Percentiles rank a stretch among this genome's conserved stretches.
These are phyloP conservation scores for Grallaria varia DNA, from an alignment of 2,113 vertebrate genomes.

Conservation along the genomic window DNA sequence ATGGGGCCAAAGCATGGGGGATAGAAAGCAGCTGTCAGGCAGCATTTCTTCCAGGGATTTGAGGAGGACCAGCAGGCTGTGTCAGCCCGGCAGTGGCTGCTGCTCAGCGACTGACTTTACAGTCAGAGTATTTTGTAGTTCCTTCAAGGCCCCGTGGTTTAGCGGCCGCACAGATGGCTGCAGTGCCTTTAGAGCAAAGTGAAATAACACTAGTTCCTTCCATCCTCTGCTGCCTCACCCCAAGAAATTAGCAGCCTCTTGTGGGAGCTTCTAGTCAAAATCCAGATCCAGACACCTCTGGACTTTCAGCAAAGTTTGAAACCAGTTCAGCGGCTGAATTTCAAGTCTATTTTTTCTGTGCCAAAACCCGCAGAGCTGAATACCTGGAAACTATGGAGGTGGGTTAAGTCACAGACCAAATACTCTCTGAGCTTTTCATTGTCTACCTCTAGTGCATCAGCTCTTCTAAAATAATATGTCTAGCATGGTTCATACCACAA, in stretches of 20 bases:
- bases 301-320: constrained; percentile 33
- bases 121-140: not conserved
- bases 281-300: not conserved
- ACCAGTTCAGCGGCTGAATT: constrained; percentile 22
- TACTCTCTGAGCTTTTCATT: not conserved
- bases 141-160: constrained; percentile 9
- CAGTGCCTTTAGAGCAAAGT: not conserved
- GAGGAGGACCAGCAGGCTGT: constrained; percentile 59
- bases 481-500: constrained; percentile 18
- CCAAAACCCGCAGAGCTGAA: constrained; percentile 5
- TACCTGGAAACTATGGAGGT: constrained; percentile 40
- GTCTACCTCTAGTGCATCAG: constrained; percentile 11
- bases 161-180: constrained; percentile 3
- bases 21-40: constrained; percentile 60
- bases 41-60: constrained; percentile 29
- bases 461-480: constrained; percentile 13
- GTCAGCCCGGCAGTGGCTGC: not conserved
- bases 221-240: not conserved
- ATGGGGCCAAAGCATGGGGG: constrained; percentile 25
- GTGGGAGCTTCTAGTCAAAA: constrained; percentile 44
- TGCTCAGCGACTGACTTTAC: constrained; percentile 3
- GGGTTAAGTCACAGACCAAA: not conserved
- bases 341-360: not conserved
- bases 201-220: constrained; percentile 46
- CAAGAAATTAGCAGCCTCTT: constrained; percentile 41